A percentile compares a stretch with the other conserved stretches of the same genome.
phyloP scores from a whole-genome alignment of 2,113 vertebrate species.

The Esox niger region DNA sequence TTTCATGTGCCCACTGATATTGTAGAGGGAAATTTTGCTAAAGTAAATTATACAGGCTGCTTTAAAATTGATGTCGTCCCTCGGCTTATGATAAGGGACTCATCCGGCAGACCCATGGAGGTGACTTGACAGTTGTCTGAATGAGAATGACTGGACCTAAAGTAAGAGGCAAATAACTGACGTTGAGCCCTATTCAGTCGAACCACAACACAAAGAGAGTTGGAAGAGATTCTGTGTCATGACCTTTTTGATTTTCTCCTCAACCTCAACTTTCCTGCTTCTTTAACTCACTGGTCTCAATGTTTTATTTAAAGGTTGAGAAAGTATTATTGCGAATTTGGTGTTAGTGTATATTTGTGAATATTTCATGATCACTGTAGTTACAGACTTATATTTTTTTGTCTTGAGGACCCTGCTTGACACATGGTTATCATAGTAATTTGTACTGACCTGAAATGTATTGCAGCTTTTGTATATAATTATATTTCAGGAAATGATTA shows the following conservation, averaged over 20 bases:
- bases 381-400: conserved; percentile 30
- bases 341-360: conserved; percentile 48
- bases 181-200: neutral
- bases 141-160: too few relatives aligned
- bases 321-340: neutral
- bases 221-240: neutral
- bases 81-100: conserved; percentile 29
- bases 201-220: neutral
- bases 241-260: conserved; percentile 23
- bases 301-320: neutral
- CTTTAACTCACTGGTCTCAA: neutral
- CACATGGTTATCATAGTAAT: conserved; percentile 28
- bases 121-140: too few relatives aligned
- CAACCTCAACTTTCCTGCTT: conserved; percentile 34
- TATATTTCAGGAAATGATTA: conserved; percentile 16
- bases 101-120: neutral
- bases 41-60: too few relatives aligned
- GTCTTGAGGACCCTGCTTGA: conserved; percentile 39
- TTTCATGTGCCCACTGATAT: neutral
- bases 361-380: conserved; percentile 38
- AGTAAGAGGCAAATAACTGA: too few relatives aligned
- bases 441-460: conserved; percentile 21
- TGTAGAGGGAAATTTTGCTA: neutral
- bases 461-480: conserved; percentile 26
- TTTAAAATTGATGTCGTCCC: too few relatives aligned